Base-by-base conservation (phyloP, 2,888 invertebrate genomes). In the Tachystola acroxantha region DNA sequence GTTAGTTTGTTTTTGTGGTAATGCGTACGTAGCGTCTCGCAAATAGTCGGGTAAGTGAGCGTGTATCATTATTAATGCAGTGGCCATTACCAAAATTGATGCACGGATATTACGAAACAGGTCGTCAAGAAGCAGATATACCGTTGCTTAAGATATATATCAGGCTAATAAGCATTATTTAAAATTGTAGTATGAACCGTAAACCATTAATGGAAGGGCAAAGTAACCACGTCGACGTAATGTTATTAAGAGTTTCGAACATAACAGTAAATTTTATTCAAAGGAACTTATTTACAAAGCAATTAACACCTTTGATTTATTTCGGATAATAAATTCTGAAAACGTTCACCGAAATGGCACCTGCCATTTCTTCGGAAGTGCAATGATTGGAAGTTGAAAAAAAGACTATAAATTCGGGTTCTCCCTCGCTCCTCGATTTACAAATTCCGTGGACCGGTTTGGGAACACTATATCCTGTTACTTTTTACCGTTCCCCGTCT, bases 401-500 rank as follows among this genome's bases (percentile, higher is more conserved):
- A 54, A 41, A 55, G 48, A 50, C 47, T 32, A 47, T 43, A 44
- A 22, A 10, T 52, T 57, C 48, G 44, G 45, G 22, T 22, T 22
- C 32, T 25, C 11, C 19, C 42, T 42, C 36, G 45, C 45, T 46
- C 47, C 53, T 57, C 51, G 54, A 60, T 75, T 69, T 68, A 60
- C 66, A 63, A 77, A 78, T 72, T 64, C 57, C 60, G 42, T 42
- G 39, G 52, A 78, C 81, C 70, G 71, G 80, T 81, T 71, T 49
- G 36, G 44, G 52, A 50, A 55, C 53, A 57, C 49, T 52, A 67
- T 62, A 70, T 69, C 72, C 76, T 73, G 78, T 79, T 80, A 75
- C 57, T 71, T 81, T 42, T 78, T 81, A 81, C 81, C 78, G 81
- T 81, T 79, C 57, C 50, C 51, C 48, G 46, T 50, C 55, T 42